Evolutionary conservation across 2,113 vertebrate genomes (phyloP).

Genomic region (Hippoglossus stenolepis): DNA sequence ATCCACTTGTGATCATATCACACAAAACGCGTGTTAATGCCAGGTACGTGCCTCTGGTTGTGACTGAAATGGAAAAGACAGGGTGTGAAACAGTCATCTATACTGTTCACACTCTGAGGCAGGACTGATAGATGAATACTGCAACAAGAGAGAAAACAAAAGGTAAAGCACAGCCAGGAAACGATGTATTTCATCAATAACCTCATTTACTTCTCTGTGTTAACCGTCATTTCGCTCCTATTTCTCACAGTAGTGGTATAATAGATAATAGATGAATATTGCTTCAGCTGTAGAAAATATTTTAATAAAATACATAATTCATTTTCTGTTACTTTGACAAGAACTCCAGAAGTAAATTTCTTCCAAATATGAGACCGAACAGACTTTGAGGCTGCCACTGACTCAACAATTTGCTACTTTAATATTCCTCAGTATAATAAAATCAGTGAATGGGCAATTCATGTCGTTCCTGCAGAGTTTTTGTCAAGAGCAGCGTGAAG

Average conservation of each 20-base stretch:
- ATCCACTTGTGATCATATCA: neutral
- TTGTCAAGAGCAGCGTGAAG: slow-evolving; percentile 5
- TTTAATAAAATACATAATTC: slow-evolving; percentile 19
- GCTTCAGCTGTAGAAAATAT: slow-evolving; percentile 33
- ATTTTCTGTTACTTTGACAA: slow-evolving; percentile 34
- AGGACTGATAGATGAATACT: slow-evolving; percentile 36
- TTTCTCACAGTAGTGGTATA: slow-evolving; percentile 27
- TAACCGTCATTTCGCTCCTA: slow-evolving; percentile 31
- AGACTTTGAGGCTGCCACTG: neutral
- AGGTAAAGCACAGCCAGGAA: slow-evolving; percentile 18
- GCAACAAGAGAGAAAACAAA: slow-evolving; percentile 31
- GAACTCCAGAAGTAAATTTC: slow-evolving; percentile 29
- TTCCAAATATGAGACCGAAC: slow-evolving; percentile 17
- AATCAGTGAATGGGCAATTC: slow-evolving; percentile 36
- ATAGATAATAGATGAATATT: slow-evolving; percentile 56
- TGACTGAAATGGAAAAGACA: slow-evolving; percentile 6
- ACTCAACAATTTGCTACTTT: slow-evolving; percentile 9
- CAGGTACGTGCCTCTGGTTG: slow-evolving; percentile 1
- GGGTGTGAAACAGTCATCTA: slow-evolving; percentile 16
- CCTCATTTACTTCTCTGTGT: slow-evolving; percentile 45
- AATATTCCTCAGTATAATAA: slow-evolving; percentile 14
- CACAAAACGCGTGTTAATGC: neutral
- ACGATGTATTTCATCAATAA: slow-evolving; percentile 20
- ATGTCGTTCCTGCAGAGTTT: slow-evolving; percentile 2
- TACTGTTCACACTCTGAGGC: slow-evolving; percentile 14